Base-by-base conservation (phyloP, 2,113 vertebrate species). In the Notechis scutatus region DNA sequence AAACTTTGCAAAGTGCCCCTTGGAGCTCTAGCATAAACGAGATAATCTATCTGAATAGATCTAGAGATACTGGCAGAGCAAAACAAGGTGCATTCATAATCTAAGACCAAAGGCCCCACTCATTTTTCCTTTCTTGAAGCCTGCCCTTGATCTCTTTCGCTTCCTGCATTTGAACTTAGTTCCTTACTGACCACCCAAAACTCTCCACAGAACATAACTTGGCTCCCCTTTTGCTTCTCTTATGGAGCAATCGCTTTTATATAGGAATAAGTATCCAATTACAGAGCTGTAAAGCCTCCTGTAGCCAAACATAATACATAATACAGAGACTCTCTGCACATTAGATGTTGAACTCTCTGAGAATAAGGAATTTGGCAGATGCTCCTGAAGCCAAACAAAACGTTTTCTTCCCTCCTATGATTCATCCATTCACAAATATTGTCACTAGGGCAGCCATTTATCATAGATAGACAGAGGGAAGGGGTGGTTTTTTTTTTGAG, bases 231-330 rank as follows among this genome's bases (percentile, higher is more conserved):
- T 94, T 90, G 21, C 89, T 89, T 88, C 93, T 94, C 94, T 29
- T 29, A 0, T 92, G 96, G 96, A 97, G 96, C 95, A 96, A 96
- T 95, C 96, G 96, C 95, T 92, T 94, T 96, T 97, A 97, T 93
- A 97, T 94, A 97, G 94, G 64, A 69, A 96, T 89, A 94, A 95
- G 94, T 92, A 94, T 97, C 97, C 94, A 88, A 95, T 97, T 96
- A 96, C 95, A 14, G 89, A 95, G 91, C 93, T 4, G 0, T 87
- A 94, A 95, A 96, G 61, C 20, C 47, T 95, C 94, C 91, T 74
- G 87, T 1, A 95, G 96, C 96, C 97, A 96, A 97, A 96, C 95
- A 95, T 85, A 96, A 93, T 14, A 96, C 95, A 94, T 85, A 96
- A 93, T 12, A 94, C 7, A 92, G 92, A 69, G 93, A 90, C 91